Evolutionary conservation across 2,797 vertebrate species (phyloP).

Genomic region (Carduelis carduelis): DNA sequence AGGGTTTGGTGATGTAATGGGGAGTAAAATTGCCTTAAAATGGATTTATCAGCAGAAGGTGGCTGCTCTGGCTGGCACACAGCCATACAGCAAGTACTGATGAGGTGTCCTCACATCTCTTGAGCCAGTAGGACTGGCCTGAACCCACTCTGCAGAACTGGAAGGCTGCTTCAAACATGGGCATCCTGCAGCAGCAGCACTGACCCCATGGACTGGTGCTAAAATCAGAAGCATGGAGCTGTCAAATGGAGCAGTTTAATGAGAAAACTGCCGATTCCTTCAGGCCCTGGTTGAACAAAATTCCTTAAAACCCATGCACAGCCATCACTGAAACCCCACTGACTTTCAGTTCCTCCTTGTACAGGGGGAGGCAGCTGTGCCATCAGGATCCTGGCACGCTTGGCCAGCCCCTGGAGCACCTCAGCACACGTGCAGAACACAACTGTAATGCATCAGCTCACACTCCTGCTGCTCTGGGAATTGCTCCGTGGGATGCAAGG

Average conservation of each 20-base stretch:
- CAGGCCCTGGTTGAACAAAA: neutral
- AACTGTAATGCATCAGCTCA: neutral
- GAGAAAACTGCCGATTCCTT: neutral
- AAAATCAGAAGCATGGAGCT: neutral
- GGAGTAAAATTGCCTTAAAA: neutral
- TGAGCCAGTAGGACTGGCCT: neutral
- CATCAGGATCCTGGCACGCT: neutral
- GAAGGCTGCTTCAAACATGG: neutral
- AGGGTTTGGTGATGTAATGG: neutral
- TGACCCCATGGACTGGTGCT: neutral
- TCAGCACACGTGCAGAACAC: neutral
- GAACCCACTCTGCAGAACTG: neutral
- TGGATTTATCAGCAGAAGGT: neutral
- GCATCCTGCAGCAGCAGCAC: neutral
- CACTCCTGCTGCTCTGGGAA: accelerated
- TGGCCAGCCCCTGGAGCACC: neutral
- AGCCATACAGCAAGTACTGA: neutral
- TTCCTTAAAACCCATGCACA: neutral
- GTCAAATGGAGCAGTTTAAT: neutral
- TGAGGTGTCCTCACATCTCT: neutral
- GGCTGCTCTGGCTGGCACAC: neutral
- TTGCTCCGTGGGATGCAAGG: accelerated
- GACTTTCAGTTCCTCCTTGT: neutral
- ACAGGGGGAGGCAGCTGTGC: neutral
- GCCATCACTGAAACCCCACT: accelerated